Percentiles rank a stretch among this genome's conserved stretches.
Conservation (phyloP, 2,888 invertebrate genomes). For the Dryomyza anilis region DNA sequence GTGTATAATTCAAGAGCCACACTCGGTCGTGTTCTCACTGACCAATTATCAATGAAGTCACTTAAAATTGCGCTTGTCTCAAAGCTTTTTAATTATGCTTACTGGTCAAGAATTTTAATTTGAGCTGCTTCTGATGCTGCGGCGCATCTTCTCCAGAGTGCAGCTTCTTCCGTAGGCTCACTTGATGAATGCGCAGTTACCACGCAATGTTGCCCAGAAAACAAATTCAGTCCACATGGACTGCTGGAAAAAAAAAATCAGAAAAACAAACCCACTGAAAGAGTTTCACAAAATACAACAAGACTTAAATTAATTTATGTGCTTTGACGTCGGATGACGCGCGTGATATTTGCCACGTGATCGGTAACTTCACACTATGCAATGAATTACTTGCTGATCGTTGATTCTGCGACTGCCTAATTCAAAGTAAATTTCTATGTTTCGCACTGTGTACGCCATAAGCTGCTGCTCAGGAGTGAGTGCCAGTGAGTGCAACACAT, state of each 20-base stretch:
- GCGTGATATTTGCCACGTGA: constrained; percentile 39
- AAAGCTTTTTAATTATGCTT: constrained; percentile 45
- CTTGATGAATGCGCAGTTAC: constrained; percentile 55
- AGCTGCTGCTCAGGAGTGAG: background rate
- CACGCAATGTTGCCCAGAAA: constrained; percentile 47
- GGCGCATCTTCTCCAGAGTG: constrained; percentile 50
- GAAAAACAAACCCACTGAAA: too few species aligned
- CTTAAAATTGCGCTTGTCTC: constrained; percentile 8
- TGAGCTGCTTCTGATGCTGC: constrained; percentile 31
- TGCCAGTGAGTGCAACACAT: background rate
- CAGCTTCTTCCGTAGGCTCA: constrained; percentile 44
- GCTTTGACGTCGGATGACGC: constrained; percentile 32
- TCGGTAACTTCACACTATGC: constrained; percentile 21
- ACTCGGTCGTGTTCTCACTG: background rate
- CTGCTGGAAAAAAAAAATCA: too few species aligned
- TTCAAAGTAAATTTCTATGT: background rate
- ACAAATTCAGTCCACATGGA: background rate
- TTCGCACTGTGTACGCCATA: background rate
- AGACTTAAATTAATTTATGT: constrained; percentile 23
- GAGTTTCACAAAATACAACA: background rate
- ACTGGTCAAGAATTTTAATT: constrained; percentile 49
- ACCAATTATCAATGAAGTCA: constrained; percentile 10
- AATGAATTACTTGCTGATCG: too few species aligned
- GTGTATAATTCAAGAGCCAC: background rate
- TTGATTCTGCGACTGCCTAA: background rate